Evolutionary conservation across 2,797 vertebrate species (phyloP).

Genomic region (Lagocephalus sceleratus): DNA sequence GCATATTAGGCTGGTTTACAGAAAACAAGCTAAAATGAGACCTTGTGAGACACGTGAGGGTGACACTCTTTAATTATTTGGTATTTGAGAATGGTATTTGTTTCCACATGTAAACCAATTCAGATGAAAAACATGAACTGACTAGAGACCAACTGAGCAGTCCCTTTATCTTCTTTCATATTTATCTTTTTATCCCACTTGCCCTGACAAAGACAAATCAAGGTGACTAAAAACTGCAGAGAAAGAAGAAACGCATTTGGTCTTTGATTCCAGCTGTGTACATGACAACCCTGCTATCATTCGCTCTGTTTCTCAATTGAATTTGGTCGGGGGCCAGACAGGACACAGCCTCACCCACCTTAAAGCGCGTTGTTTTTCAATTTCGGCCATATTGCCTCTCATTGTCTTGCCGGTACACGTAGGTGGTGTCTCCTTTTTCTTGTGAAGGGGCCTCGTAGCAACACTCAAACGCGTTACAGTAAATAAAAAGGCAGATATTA

Average conservation of each 20-base stretch:
- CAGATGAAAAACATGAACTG: too few relatives aligned
- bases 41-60: too few relatives aligned
- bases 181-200: background rate
- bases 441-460: too few relatives aligned
- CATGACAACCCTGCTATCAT: conserved; percentile 47
- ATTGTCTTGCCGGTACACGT: conserved; percentile 12
- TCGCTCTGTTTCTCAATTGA: conserved; percentile 45
- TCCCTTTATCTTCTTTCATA: conserved; percentile 6
- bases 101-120: too few relatives aligned
- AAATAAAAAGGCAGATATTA: too few relatives aligned
- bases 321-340: conserved; percentile 41
- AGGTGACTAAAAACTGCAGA: conserved; percentile 57
- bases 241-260: conserved; percentile 27
- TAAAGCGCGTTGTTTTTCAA: conserved; percentile 45
- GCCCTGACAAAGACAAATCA: conserved; percentile 38
- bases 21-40: too few relatives aligned
- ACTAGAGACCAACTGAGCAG: too few relatives aligned
- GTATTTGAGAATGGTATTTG: too few relatives aligned
- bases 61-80: too few relatives aligned
- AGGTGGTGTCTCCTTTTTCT: too few relatives aligned
- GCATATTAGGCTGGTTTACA: too few relatives aligned
- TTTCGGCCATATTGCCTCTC: conserved; percentile 46
- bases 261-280: background rate
- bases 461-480: too few relatives aligned
- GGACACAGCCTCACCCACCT: conserved; percentile 24